Evolutionary conservation across 2,888 invertebrate species (phyloP), one percentile per base, ranked within the genome.

Genomic region (Ptilodon capucinus): DNA sequence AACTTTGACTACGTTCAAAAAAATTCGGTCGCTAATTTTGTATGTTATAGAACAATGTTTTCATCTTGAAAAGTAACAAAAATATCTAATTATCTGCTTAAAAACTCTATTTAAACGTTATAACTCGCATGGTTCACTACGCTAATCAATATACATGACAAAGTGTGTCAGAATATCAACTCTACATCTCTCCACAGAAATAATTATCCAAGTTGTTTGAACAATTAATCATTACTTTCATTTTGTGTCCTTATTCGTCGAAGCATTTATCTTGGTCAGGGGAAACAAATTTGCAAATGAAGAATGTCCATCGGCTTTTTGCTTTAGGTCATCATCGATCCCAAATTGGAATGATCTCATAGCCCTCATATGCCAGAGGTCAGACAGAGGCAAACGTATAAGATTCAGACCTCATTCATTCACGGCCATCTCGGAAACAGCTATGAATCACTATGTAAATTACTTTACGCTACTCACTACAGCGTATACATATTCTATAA

Each of bases 361-460:
- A 14, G 32, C 6, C 4, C 13, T 4, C 32, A 2, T 16, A 30
- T 18, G 11, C 36, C 39, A 74, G 77, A 81, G 78, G 77, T 73
- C 78, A 68, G 46, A 35, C 42, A 68, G 58, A 76, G 74, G 79
- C 76, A 79, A 80, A 77, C 67, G 65, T 54, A 46, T 45, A 58
- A 71, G 56, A 65, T 57, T 46, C 45, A 57, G 57, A 63, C 64
- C 64, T 71, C 67, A 67, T 74, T 78, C 79, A 81, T 80, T 81
- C 77, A 77, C 55, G 70, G 79, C 55, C 72, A 54, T 61, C 56
- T 52, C 46, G 50, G 54, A 57, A 56, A 53, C 48, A 43, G 43
- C 30, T 44, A 70, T 84, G 83, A 85, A 64, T 85, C 85, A 86
- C 57, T 68, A 72, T 74, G 73, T 67, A 71, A 79, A 79, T 74